Percentiles rank a stretch among this genome's conserved stretches.
phyloP scores from a whole-genome alignment of 2,113 vertebrate genomes.

The Anarhynchus alexandrinus region DNA sequence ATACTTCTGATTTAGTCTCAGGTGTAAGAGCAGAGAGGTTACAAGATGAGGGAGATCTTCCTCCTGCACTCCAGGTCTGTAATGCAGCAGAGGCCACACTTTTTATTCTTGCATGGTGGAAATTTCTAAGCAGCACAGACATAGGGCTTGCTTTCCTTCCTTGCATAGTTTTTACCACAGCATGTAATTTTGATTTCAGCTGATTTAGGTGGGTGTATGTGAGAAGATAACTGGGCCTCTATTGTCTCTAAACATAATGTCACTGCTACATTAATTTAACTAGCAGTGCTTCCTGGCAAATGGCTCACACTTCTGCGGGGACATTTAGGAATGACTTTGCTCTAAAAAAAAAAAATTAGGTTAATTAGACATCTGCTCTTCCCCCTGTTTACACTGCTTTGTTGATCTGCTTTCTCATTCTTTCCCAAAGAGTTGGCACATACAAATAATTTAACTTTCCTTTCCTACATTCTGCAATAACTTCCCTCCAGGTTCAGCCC shows the following conservation, averaged over 20 bases:
- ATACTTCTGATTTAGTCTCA: not conserved
- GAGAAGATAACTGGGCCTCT: not conserved
- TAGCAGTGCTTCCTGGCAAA: slow-evolving; percentile 13
- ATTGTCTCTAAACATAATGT: slow-evolving; percentile 28
- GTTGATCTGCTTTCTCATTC: not conserved
- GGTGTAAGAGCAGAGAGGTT: not conserved
- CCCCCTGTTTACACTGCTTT: not conserved
- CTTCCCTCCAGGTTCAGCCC: not conserved
- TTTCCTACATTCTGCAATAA: not conserved
- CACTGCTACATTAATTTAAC: slow-evolving; percentile 25
- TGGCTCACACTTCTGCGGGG: not conserved
- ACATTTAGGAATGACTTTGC: not conserved
- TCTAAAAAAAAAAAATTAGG: not conserved
- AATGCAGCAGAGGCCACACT: not conserved
- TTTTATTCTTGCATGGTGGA: not conserved
- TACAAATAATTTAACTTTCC: not conserved
- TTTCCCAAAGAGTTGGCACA: not conserved
- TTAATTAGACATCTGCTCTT: slow-evolving; percentile 54
- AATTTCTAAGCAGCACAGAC: not conserved
- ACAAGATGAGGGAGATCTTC: not conserved
- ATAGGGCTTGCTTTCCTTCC: not conserved
- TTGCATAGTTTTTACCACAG: not conserved
- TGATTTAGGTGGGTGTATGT: not conserved
- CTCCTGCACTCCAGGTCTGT: not conserved
- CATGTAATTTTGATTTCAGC: not conserved